phyloP scores from a whole-genome alignment of 2,113 vertebrate species.

The Fulica atra region DNA sequence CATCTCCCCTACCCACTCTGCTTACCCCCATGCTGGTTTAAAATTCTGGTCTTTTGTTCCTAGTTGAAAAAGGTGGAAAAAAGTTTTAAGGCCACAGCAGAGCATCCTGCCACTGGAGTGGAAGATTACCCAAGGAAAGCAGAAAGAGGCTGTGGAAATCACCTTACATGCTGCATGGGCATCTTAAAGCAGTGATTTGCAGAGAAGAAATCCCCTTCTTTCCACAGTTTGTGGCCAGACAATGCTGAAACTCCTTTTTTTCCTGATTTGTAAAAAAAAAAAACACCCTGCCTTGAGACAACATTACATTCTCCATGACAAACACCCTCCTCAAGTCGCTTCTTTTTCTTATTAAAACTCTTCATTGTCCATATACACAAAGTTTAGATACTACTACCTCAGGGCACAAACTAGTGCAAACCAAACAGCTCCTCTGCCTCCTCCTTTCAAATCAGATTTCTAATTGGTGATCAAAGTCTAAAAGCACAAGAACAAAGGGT shows the following conservation, averaged over 20 bases:
- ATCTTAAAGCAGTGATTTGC: neutral
- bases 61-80: neutral
- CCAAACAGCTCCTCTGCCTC: neutral
- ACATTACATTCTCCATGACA: neutral
- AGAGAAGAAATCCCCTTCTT: neutral
- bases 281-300: neutral
- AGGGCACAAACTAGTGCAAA: neutral
- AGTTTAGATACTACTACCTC: neutral
- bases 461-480: neutral
- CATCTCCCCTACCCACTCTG: neutral
- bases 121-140: neutral
- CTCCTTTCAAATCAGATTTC: neutral
- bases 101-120: neutral
- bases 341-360: neutral
- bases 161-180: accelerated
- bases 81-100: neutral
- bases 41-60: neutral
- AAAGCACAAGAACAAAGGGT: neutral
- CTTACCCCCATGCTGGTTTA: accelerated
- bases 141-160: neutral
- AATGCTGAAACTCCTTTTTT: neutral
- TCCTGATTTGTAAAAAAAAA: neutral
- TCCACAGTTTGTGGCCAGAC: neutral
- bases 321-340: neutral
- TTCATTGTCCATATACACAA: neutral